Evolutionary conservation across 2,797 vertebrate species (phyloP).

Genomic region (Karalla daura): DNA sequence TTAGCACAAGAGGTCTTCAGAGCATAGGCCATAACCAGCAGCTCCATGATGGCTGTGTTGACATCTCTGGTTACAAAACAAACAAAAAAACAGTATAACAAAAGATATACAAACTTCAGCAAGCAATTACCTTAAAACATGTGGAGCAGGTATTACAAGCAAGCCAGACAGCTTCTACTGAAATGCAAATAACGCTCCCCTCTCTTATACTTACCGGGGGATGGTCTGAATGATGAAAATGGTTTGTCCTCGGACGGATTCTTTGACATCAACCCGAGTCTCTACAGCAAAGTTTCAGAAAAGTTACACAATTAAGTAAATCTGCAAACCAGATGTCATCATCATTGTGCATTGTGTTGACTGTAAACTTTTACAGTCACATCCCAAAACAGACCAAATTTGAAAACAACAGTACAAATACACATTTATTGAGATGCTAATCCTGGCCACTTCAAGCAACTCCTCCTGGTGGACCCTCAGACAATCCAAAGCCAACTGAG

Average conservation of each 20-base stretch:
- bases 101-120: neutral
- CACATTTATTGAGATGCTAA: too few species aligned
- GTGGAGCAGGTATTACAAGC: neutral
- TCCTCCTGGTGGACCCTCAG: too few species aligned
- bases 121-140: neutral
- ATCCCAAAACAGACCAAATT: too few species aligned
- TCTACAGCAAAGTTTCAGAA: slow-evolving; percentile 81
- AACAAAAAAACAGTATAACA: neutral
- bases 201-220: slow-evolving; percentile 87
- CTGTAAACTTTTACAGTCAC: too few species aligned
- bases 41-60: slow-evolving; percentile 98
- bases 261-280: slow-evolving; percentile 98
- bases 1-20: slow-evolving; percentile 96
- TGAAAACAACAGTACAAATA: too few species aligned
- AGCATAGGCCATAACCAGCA: slow-evolving; percentile 97
- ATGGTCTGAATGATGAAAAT: slow-evolving; percentile 99
- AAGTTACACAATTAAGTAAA: neutral
- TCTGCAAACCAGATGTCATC: neutral
- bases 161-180: neutral
- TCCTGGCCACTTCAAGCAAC: too few species aligned
- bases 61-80: slow-evolving; percentile 86
- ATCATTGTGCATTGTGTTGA: too few species aligned
- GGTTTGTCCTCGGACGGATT: slow-evolving; percentile 97
- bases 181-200: neutral
- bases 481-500: too few species aligned